These are phyloP conservation scores for Pantherophis vulpinus DNA, from an alignment of 2,797 vertebrate genomes.

Conservation along the genomic window DNA sequence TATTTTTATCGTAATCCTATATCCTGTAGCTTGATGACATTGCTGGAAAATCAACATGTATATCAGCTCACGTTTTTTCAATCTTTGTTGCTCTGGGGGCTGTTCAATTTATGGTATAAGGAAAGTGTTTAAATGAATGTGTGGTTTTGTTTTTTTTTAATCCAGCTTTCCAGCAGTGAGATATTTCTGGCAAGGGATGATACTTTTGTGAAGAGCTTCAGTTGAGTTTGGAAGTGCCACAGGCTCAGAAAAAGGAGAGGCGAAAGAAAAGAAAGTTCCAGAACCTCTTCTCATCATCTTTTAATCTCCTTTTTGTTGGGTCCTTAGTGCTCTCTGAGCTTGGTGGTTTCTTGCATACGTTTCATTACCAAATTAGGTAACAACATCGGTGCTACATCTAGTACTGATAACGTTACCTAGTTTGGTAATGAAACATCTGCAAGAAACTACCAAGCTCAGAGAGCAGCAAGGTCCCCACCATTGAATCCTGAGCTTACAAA, in stretches of 20 bases:
- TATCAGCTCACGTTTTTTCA: not conserved
- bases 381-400: too few species aligned
- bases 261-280: not conserved
- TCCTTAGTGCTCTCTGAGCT: too few species aligned
- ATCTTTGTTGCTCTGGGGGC: constrained; percentile 58
- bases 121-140: constrained; percentile 68
- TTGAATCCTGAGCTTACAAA: too few species aligned
- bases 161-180: constrained; percentile 63
- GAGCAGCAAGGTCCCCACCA: too few species aligned
- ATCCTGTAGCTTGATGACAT: not conserved
- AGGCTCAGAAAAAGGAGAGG: too few species aligned
- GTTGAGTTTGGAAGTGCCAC: not conserved
- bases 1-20: too few species aligned
- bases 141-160: constrained; percentile 56
- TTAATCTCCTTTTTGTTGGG: too few species aligned
- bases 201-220: not conserved
- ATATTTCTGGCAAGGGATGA: constrained; percentile 64
- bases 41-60: too few species aligned
- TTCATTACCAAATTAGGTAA: too few species aligned
- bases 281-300: too few species aligned
- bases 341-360: too few species aligned
- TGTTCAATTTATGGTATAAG: constrained; percentile 61
- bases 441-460: too few species aligned
- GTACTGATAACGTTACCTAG: constrained; percentile 2
- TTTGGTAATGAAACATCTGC: constrained; percentile 29